Conservation (phyloP, 2,888 invertebrate species). For the Cryptus armator region DNA sequence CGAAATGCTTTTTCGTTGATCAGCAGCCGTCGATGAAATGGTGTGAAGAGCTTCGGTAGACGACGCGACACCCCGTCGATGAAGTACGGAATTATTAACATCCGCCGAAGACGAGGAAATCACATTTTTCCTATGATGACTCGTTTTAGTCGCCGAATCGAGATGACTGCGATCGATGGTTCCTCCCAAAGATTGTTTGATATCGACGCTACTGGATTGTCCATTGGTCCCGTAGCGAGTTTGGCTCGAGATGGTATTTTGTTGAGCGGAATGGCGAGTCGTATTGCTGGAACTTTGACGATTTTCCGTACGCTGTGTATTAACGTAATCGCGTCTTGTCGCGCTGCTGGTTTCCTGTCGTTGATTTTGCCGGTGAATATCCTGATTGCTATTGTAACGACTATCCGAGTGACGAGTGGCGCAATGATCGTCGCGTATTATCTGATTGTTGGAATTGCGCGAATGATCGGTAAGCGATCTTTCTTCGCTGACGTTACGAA, state of each 20-base stretch:
- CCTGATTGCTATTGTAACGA: slow-evolving; percentile 68
- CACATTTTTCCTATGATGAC: slow-evolving; percentile 91
- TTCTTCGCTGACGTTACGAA: slow-evolving; percentile 71
- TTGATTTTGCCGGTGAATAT: slow-evolving; percentile 51
- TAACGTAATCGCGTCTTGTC: slow-evolving; percentile 79
- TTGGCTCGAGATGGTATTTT: slow-evolving; percentile 85
- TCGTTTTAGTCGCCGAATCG: slow-evolving; percentile 74
- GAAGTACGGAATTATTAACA: slow-evolving; percentile 91
- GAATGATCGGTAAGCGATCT: slow-evolving; percentile 65
- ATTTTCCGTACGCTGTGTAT: slow-evolving; percentile 76
- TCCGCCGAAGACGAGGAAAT: slow-evolving; percentile 90
- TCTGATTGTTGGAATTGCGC: slow-evolving; percentile 56
- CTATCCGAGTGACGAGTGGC: slow-evolving; percentile 71
- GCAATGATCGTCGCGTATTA: slow-evolving; percentile 62
- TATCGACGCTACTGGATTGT: slow-evolving; percentile 87
- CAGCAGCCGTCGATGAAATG: slow-evolving; percentile 90
- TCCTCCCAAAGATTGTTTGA: slow-evolving; percentile 86
- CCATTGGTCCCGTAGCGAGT: slow-evolving; percentile 79
- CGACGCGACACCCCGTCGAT: slow-evolving; percentile 90
- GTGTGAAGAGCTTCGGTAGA: slow-evolving; percentile 91
- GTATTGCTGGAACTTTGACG: slow-evolving; percentile 66
- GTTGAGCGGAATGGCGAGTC: slow-evolving; percentile 79
- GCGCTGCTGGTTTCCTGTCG: slow-evolving; percentile 50
- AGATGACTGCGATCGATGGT: slow-evolving; percentile 67
- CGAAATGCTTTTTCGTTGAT: slow-evolving; percentile 92